Conservation (phyloP, 2,888 invertebrate species). For the Junonia oenone region DNA sequence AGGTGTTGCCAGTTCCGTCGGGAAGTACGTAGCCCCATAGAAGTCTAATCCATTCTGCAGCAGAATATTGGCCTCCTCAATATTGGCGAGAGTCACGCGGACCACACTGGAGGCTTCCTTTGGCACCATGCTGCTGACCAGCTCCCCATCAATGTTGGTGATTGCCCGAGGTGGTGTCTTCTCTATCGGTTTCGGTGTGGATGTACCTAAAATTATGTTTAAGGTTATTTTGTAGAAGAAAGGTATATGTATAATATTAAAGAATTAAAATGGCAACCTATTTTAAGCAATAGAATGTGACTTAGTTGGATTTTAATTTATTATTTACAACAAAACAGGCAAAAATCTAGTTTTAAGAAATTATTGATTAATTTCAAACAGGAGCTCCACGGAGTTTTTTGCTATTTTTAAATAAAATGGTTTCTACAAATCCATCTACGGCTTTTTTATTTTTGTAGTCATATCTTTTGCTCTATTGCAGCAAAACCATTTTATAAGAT, state of each 20-base stretch:
- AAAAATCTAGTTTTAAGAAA: no score
- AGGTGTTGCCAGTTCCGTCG: slow-evolving; percentile 87
- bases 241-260: background rate
- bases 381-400: no score
- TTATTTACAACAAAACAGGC: no score
- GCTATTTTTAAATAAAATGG: no score
- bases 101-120: slow-evolving; percentile 83
- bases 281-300: no score
- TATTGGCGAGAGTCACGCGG: slow-evolving; percentile 85
- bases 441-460: no score
- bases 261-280: no score
- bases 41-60: slow-evolving; percentile 92
- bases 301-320: no score
- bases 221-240: background rate
- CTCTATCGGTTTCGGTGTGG: slow-evolving; percentile 64
- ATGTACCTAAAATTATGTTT: slow-evolving; percentile 47
- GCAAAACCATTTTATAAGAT: no score
- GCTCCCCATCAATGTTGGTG: slow-evolving; percentile 67
- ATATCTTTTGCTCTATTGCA: no score
- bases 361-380: no score
- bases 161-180: slow-evolving; percentile 60
- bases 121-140: slow-evolving; percentile 72
- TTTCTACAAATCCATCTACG: no score
- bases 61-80: slow-evolving; percentile 87
- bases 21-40: slow-evolving; percentile 93